A percentile compares a stretch with the other conserved stretches of the same genome.
phyloP scores from a whole-genome alignment of 2,113 vertebrate species.

The Trichechus manatus region DNA sequence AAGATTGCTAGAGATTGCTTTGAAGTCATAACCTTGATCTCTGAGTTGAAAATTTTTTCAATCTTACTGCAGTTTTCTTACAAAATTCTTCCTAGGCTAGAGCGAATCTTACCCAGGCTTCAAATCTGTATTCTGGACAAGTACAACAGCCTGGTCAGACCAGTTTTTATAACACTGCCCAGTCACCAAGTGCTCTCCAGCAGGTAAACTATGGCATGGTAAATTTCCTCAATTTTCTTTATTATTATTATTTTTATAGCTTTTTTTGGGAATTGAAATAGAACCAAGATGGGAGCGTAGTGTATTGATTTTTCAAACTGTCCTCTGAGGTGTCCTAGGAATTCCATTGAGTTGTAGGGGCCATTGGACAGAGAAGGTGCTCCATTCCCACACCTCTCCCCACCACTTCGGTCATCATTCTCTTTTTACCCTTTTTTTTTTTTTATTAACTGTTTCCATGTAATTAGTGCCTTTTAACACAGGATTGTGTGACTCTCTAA shows the following conservation, averaged over 20 bases:
- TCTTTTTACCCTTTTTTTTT: background rate
- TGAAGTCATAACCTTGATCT: background rate
- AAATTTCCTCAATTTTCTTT: slow-evolving; percentile 88
- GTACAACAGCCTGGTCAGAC: slow-evolving; percentile 97
- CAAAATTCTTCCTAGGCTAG: slow-evolving; percentile 91
- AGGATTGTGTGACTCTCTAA: background rate
- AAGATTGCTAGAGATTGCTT: background rate
- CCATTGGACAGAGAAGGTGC: fast-evolving
- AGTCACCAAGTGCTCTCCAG: slow-evolving; percentile 96
- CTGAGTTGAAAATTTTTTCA: background rate
- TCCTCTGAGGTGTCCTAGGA: background rate
- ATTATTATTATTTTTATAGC: slow-evolving; percentile 53
- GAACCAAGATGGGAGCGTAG: background rate
- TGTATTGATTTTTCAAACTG: slow-evolving; percentile 33
- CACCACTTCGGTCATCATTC: background rate
- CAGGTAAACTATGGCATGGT: slow-evolving; percentile 95
- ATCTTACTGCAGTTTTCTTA: slow-evolving; percentile 56
- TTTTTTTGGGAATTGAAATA: background rate
- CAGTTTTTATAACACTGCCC: slow-evolving; percentile 97
- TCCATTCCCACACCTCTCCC: background rate
- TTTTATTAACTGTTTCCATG: background rate
- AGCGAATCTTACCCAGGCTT: slow-evolving; percentile 97
- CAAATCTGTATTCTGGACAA: slow-evolving; percentile 97
- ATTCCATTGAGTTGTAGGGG: background rate
- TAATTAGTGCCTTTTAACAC: slow-evolving; percentile 17